These are phyloP conservation scores for Caenorhabditis sp. DNA, from an alignment of 2,888 invertebrate genomes.

Conservation along the genomic window DNA sequence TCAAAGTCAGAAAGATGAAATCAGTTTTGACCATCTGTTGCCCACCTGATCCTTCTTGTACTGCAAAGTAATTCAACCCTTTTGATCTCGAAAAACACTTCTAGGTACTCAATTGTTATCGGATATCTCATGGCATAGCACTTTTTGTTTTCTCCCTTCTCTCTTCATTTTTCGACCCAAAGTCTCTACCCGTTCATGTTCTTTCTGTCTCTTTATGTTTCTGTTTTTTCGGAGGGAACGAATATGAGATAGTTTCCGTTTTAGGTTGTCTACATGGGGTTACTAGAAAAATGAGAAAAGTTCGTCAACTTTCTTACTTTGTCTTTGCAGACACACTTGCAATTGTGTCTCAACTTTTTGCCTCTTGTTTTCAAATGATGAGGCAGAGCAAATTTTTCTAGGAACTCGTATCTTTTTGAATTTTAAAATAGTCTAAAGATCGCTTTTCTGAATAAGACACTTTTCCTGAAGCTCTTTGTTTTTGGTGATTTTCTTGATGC, in stretches of 20 bases:
- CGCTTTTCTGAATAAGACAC: neutral
- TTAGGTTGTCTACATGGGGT: neutral
- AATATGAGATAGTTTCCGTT: conserved; percentile 26
- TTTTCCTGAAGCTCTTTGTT: too few species aligned
- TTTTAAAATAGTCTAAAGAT: neutral
- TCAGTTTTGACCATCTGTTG: too few species aligned
- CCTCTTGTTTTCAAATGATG: too few species aligned
- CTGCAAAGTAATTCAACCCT: neutral
- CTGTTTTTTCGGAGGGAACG: neutral
- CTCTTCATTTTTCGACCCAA: conserved; percentile 20
- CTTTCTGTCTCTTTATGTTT: conserved; percentile 18
- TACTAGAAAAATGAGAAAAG: conserved; percentile 14
- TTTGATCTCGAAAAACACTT: neutral
- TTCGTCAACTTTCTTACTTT: conserved; percentile 19
- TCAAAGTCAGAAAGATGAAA: too few species aligned
- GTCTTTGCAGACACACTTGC: conserved; percentile 9
- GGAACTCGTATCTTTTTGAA: neutral
- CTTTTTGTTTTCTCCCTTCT: conserved; percentile 28
- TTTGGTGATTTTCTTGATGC: too few species aligned
- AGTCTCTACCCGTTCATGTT: conserved; percentile 13
- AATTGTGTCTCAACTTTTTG: conserved; percentile 14
- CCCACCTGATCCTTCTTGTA: neutral
- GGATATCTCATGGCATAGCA: conserved; percentile 23
- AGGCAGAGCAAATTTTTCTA: neutral
- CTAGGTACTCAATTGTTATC: neutral